Percentiles rank a stretch among this genome's conserved stretches.
phyloP scores from a whole-genome alignment of 2,797 vertebrate species.

The Aythya fuligula region DNA sequence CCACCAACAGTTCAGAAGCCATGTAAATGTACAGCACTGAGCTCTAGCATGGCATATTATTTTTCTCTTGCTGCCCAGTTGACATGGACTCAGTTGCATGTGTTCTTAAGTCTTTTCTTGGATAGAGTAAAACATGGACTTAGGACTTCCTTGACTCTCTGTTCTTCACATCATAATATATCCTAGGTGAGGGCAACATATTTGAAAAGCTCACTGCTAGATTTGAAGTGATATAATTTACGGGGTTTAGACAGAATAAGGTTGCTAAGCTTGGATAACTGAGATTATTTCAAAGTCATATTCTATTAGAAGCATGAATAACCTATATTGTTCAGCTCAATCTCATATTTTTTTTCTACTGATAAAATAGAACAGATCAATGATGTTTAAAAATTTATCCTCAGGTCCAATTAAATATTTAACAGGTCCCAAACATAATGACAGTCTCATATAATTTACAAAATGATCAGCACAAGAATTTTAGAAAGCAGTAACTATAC shows the following conservation, averaged over 20 bases:
- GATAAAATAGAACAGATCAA: too few relatives aligned
- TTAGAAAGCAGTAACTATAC: too few relatives aligned
- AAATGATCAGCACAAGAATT: too few relatives aligned
- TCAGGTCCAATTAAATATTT: too few relatives aligned
- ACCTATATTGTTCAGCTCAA: too few relatives aligned
- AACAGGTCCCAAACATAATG: too few relatives aligned
- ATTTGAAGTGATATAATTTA: neutral
- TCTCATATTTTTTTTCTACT: too few relatives aligned
- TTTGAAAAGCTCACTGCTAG: neutral
- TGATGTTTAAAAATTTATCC: too few relatives aligned
- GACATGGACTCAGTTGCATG: neutral
- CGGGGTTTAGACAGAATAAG: neutral
- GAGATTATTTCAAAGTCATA: too few relatives aligned
- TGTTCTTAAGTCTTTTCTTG: neutral
- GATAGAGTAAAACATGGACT: accelerated
- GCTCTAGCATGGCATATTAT: neutral
- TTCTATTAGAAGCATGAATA: too few relatives aligned
- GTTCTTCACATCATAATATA: neutral
- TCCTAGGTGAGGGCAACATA: neutral
- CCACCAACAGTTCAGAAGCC: neutral
- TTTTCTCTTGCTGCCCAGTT: neutral
- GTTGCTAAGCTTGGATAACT: too few relatives aligned
- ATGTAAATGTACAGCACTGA: neutral
- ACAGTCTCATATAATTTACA: too few relatives aligned
- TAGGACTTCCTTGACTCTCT: neutral